phyloP scores from a whole-genome alignment of 2,113 vertebrate genomes.

The Hiodon tergisus region DNA sequence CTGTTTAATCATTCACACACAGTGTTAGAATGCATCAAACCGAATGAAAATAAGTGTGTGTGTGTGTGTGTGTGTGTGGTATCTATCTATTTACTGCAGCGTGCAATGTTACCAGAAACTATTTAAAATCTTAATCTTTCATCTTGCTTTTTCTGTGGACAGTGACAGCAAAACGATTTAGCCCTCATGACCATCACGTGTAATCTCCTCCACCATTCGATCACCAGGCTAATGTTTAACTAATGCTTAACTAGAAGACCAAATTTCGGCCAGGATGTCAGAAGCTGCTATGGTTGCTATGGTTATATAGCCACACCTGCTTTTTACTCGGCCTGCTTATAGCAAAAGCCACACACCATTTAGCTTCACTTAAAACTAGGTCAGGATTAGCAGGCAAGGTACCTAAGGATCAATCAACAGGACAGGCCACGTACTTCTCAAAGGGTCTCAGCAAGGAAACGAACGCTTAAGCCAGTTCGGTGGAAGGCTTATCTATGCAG shows the following conservation, averaged over 20 bases:
- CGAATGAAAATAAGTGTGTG: no score
- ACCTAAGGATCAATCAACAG: background rate
- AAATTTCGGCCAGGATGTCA: conserved; percentile 5
- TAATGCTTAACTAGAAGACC: conserved; percentile 39
- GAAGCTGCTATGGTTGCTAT: no score
- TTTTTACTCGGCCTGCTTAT: background rate
- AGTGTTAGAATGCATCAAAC: no score
- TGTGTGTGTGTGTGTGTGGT: no score
- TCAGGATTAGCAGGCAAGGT: background rate
- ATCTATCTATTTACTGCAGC: no score
- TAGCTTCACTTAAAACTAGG: conserved; percentile 4
- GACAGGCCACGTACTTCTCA: background rate
- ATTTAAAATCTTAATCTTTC: no score
- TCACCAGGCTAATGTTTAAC: background rate
- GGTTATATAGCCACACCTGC: background rate
- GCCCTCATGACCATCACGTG: no score
- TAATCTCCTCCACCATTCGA: no score
- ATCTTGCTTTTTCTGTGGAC: no score
- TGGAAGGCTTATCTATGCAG: background rate
- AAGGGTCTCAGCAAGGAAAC: background rate
- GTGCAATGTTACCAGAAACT: no score
- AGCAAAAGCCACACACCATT: background rate
- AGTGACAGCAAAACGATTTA: no score
- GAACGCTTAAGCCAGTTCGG: background rate
- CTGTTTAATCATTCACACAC: no score